Evolutionary conservation across 1,140 invertebrate genomes (phyloP), one percentile per base, ranked within the genome.

Genomic region (Brachionus sp.): DNA sequence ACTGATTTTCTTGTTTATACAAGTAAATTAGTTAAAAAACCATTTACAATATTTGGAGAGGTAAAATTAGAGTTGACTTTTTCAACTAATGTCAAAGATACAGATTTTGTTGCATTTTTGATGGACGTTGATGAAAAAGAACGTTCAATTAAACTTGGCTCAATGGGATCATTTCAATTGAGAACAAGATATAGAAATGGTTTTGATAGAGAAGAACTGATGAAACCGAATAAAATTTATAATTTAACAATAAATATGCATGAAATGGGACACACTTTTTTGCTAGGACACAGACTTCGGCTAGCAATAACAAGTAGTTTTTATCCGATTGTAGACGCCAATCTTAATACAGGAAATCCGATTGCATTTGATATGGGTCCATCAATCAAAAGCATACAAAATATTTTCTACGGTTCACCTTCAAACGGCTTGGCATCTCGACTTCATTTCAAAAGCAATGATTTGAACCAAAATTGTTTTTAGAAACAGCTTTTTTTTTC

Each of bases 111-210:
- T 7, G 35, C 35, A 2, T 23, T 35, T 42, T 39, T 82, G 3
- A 68, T 68, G 53, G 77, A 82, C 44, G 77, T 82, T 0, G 12
- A 62, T 3, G 9, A 57, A 35, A 42, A 82, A 13, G 33, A 35
- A 0, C 50, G 25, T 82, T 82, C 77, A 10, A 82, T 82, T 37
- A 68, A 42, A 64, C 10, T 82, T 10, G 77, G 77, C 5, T 64
- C 50, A 25, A 62, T 0, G 42, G 13, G 4, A 12, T 6, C 29
- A 12, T 25, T 25, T 25, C 37, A 42, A 12, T 29, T 82, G 19
- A 42, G 77, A 62, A 64, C 62, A 44, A 42, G 77, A 29, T 82
- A 82, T n/a, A 42, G 77, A 62, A n/a, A 82, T 13, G 37, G 77
- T 6, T 82, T 35, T 64, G 77, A 82, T n/a, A 39, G 25, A 68